These are phyloP conservation scores for Zosterops hypoxanthus DNA, from an alignment of 2,113 vertebrate genomes.

Conservation along the genomic window DNA sequence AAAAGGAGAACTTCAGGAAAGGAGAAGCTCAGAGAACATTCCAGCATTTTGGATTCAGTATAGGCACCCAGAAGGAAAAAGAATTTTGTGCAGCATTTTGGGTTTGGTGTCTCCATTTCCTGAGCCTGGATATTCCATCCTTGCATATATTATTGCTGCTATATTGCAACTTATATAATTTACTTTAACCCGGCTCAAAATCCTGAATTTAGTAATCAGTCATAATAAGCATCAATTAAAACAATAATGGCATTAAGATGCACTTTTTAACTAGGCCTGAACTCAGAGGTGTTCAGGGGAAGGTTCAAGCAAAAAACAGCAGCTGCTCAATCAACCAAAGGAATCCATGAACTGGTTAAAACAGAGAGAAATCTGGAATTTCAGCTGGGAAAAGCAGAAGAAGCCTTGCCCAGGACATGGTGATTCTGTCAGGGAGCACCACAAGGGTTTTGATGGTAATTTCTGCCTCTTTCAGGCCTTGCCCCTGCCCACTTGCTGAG, in stretches of 20 bases:
- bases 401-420: background rate
- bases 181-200: background rate
- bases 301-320: background rate
- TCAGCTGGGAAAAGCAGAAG: background rate
- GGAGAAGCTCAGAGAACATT: background rate
- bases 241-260: background rate
- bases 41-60: background rate
- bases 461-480: background rate
- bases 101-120: background rate
- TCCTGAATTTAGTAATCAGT: background rate
- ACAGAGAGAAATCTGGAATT: background rate
- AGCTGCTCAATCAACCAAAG: background rate
- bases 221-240: background rate
- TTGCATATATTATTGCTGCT: background rate
- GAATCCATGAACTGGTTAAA: background rate
- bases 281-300: background rate
- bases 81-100: background rate
- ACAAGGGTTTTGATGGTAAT: background rate
- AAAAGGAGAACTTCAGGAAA: background rate
- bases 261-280: background rate
- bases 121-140: background rate
- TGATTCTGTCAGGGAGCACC: fast-evolving
- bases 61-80: background rate
- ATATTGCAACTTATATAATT: background rate
- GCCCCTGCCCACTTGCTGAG: background rate